Percentiles rank a stretch among this genome's conserved stretches.
These are phyloP conservation scores for Sicus ferrugineus DNA, from an alignment of 2,888 invertebrate species.

Conservation along the genomic window DNA sequence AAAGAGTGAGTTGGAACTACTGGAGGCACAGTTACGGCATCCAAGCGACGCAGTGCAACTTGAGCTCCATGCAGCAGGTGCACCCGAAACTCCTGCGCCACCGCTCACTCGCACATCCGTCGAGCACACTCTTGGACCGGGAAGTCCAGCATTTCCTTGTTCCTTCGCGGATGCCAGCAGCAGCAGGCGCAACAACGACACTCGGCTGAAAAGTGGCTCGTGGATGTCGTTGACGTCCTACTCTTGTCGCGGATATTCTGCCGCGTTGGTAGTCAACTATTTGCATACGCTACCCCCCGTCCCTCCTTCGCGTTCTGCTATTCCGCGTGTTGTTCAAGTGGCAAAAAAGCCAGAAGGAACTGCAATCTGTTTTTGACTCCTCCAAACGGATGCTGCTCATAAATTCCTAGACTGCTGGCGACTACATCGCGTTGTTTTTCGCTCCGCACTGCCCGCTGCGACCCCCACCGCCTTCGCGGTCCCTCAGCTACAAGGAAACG, in stretches of 20 bases:
- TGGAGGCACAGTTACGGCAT: too few relatives aligned
- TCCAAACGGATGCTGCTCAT: slow-evolving; percentile 22
- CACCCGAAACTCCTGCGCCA: too few relatives aligned
- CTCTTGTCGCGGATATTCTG: background rate
- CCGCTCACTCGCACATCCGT: too few relatives aligned
- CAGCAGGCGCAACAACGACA: background rate
- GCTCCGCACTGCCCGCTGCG: background rate
- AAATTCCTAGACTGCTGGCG: slow-evolving; percentile 25
- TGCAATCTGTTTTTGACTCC: slow-evolving; percentile 31
- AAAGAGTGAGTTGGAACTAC: too few relatives aligned
- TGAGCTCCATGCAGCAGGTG: too few relatives aligned
- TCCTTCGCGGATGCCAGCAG: background rate
- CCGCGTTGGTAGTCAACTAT: slow-evolving; percentile 2
- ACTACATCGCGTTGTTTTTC: slow-evolving; percentile 24
- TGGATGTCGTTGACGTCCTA: background rate
- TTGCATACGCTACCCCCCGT: slow-evolving; percentile 1
- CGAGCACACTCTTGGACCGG: too few relatives aligned
- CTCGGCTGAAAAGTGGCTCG: background rate
- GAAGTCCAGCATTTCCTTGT: too few relatives aligned
- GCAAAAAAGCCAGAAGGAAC: slow-evolving; percentile 6
- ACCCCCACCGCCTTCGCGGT: background rate
- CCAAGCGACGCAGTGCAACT: too few relatives aligned
- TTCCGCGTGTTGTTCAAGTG: background rate
- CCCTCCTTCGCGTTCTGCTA: background rate
- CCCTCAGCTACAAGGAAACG: background rate